Evolutionary conservation across 2,888 invertebrate genomes (phyloP).

Genomic region (Napeogenes inachia): DNA sequence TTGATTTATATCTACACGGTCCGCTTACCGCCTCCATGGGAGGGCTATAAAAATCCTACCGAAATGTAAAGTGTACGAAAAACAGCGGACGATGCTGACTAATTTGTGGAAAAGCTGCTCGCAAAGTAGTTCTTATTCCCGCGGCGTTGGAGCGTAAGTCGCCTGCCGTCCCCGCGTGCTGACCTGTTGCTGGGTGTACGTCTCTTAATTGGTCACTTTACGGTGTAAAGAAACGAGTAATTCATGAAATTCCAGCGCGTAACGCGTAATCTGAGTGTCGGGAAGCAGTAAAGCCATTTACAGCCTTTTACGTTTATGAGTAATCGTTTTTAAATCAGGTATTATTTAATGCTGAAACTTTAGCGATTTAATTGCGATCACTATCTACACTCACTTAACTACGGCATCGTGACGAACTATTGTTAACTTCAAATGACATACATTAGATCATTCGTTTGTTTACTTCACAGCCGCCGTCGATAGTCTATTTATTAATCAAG

Average conservation of each 20-base stretch:
- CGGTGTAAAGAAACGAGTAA: conserved; percentile 40
- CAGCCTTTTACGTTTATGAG: conserved; percentile 32
- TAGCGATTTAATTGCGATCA: conserved; percentile 9
- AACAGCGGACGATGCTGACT: conserved; percentile 13
- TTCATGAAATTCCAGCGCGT: conserved; percentile 41
- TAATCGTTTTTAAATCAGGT: conserved; percentile 34
- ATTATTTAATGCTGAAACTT: conserved; percentile 27
- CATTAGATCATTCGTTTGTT: not conserved
- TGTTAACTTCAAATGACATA: not conserved
- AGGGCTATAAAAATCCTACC: conserved; percentile 64
- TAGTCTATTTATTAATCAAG: conserved; percentile 6
- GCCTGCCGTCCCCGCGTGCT: conserved; percentile 6
- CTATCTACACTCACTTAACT: not conserved
- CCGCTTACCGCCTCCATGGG: conserved; percentile 68
- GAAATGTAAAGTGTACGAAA: conserved; percentile 40
- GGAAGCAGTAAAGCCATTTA: conserved; percentile 34
- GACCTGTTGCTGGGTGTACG: conserved; percentile 31
- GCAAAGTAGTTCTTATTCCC: conserved; percentile 21
- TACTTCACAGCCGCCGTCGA: not conserved
- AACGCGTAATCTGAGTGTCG: conserved; percentile 37
- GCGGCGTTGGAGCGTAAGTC: conserved; percentile 16
- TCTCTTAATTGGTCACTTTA: conserved; percentile 47
- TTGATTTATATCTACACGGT: conserved; percentile 77
- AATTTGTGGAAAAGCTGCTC: conserved; percentile 5
- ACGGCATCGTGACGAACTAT: not conserved